A percentile compares a stretch with the other conserved stretches of the same genome.
Evolutionary conservation across 2,888 invertebrate genomes (phyloP).

Genomic region (Ptychoptera contaminata): DNA sequence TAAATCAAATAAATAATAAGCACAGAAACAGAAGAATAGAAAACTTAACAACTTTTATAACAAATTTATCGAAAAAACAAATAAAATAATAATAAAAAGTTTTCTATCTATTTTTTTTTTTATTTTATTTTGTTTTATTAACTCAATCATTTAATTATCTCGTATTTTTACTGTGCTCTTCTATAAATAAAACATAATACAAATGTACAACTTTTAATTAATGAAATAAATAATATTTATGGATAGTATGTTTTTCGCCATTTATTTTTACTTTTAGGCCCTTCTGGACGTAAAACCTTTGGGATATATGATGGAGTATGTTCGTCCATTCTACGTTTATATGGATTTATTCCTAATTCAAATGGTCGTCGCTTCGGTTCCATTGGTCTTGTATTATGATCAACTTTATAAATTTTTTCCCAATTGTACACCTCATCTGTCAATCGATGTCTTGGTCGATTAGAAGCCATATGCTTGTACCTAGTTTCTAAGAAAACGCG

Average conservation of each 20-base stretch:
- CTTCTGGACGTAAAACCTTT: constrained; percentile 40
- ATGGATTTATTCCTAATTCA: constrained; percentile 46
- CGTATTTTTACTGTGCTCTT: too few relatives aligned
- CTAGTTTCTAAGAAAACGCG: constrained; percentile 51
- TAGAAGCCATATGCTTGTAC: constrained; percentile 53
- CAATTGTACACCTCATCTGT: constrained; percentile 59
- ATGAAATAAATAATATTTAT: constrained; percentile 10
- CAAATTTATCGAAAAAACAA: too few relatives aligned
- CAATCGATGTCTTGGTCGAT: constrained; percentile 44
- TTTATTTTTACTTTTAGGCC: constrained; percentile 43
- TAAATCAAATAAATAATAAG: too few relatives aligned
- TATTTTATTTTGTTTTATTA: too few relatives aligned
- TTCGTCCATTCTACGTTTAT: constrained; percentile 47
- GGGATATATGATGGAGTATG: constrained; percentile 55
- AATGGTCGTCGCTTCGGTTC: constrained; percentile 56
- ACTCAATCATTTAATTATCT: too few relatives aligned
- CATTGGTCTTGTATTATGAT: constrained; percentile 47
- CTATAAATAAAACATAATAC: too few relatives aligned
- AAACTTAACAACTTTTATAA: too few relatives aligned
- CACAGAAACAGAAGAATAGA: too few relatives aligned
- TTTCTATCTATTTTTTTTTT: too few relatives aligned
- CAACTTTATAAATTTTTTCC: constrained; percentile 69
- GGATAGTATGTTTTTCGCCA: constrained; percentile 56
- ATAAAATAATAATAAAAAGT: too few relatives aligned
- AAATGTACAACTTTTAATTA: neutral